A percentile compares a stretch with the other conserved stretches of the same genome.
phyloP scores from a whole-genome alignment of 2,888 invertebrate genomes.

The Tenthredo mesomela region DNA sequence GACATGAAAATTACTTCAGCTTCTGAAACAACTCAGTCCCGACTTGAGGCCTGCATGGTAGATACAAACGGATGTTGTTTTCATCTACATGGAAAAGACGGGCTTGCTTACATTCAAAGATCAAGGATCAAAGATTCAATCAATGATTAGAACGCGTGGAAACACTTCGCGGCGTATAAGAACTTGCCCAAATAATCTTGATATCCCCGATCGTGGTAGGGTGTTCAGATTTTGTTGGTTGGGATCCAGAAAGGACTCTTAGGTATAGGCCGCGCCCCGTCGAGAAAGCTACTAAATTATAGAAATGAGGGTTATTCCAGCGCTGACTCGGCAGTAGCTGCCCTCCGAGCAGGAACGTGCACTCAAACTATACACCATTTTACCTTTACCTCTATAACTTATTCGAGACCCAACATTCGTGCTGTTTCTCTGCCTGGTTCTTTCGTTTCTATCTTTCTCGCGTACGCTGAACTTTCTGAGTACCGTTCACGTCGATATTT shows the following conservation, averaged over 20 bases:
- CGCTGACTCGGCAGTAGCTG: constrained; percentile 46
- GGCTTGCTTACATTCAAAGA: not conserved
- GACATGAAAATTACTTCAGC: constrained; percentile 44
- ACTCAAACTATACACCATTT: constrained; percentile 38
- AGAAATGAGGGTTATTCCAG: constrained; percentile 50
- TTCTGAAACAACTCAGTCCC: constrained; percentile 30
- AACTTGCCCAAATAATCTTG: constrained; percentile 1
- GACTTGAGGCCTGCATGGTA: not conserved
- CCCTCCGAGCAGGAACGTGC: constrained; percentile 35
- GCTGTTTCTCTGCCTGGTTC: constrained; percentile 14
- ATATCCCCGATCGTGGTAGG: not conserved
- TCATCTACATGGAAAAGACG: not conserved
- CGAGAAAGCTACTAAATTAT: constrained; percentile 52
- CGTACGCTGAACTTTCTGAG: not conserved
- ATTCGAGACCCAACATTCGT: constrained; percentile 2
- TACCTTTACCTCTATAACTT: constrained; percentile 48
- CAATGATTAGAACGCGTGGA: constrained; percentile 12
- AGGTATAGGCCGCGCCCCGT: constrained; percentile 24
- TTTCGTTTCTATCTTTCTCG: constrained; percentile 11
- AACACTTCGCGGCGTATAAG: not conserved
- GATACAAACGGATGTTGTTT: not conserved
- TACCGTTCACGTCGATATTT: not conserved
- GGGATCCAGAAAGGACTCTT: constrained; percentile 22
- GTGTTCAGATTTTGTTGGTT: constrained; percentile 19
- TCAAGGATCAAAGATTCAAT: constrained; percentile 28